phyloP scores from a whole-genome alignment of 2,888 invertebrate species.

The Drosophila meridiana region DNA sequence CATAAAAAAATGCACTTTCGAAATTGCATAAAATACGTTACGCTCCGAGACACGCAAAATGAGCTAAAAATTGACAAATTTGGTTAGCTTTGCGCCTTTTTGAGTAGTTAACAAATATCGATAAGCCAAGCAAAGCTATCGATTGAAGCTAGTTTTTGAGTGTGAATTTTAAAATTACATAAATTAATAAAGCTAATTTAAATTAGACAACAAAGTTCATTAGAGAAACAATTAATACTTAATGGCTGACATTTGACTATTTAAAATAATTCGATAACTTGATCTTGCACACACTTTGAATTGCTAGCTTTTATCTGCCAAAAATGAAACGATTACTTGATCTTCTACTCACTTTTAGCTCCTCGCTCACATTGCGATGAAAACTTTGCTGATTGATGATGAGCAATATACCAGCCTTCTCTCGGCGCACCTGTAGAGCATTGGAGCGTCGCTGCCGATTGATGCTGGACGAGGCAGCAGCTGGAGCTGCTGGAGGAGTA shows the following conservation, averaged over 20 bases:
- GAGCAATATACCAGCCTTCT: constrained; percentile 78
- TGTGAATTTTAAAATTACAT: not conserved
- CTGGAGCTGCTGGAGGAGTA: not conserved
- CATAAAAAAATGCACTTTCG: no score
- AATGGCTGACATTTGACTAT: no score
- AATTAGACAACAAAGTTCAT: not conserved
- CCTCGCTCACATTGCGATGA: constrained; percentile 61
- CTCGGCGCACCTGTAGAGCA: constrained; percentile 61
- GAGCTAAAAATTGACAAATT: not conserved
- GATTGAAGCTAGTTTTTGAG: not conserved
- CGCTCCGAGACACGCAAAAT: not conserved
- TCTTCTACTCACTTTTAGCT: constrained; percentile 62
- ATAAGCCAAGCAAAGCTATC: not conserved
- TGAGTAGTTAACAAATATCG: not conserved
- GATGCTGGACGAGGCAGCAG: not conserved
- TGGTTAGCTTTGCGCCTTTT: not conserved
- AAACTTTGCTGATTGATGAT: constrained; percentile 83
- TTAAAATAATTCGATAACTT: not conserved
- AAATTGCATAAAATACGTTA: not conserved
- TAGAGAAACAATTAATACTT: not conserved
- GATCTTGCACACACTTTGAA: constrained; percentile 53
- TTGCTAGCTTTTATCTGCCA: no score
- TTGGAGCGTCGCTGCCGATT: constrained; percentile 32
- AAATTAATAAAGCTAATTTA: not conserved
- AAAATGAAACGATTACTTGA: not conserved